These are phyloP conservation scores for Callaeas wilsoni DNA, from an alignment of 2,113 vertebrate genomes.

Conservation along the genomic window DNA sequence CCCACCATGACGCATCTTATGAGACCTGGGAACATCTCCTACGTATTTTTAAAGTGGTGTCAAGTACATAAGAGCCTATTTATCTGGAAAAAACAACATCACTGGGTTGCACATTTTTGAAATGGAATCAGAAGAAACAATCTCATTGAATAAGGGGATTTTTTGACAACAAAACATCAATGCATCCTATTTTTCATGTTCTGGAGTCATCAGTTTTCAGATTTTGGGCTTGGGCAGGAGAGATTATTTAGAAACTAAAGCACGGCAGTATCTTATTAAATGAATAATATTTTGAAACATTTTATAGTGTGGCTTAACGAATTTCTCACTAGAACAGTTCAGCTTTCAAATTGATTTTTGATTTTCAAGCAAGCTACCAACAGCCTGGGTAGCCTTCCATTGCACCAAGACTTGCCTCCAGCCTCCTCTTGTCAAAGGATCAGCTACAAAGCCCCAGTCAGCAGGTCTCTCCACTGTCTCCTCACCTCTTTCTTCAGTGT, in stretches of 20 bases:
- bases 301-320: not conserved
- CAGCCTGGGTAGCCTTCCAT: not conserved
- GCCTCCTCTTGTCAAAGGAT: not conserved
- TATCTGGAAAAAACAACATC: not conserved
- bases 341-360: not conserved
- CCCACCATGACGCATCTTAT: not conserved
- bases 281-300: not conserved
- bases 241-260: not conserved
- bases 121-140: not conserved
- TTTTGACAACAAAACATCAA: not conserved
- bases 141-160: not conserved
- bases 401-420: not conserved
- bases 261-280: not conserved
- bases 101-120: not conserved
- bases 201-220: not conserved
- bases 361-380: not conserved
- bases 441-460: not conserved
- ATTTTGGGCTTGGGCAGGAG: not conserved
- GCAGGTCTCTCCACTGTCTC: not conserved
- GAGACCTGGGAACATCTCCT: not conserved
- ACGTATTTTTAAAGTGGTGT: not conserved
- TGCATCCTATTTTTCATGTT: not conserved
- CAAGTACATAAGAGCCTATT: not conserved
- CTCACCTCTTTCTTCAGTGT: constrained; percentile 86
- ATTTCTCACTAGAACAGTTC: not conserved